Base-by-base conservation (phyloP, 2,888 invertebrate species). In the Parthenolecanium corni region DNA sequence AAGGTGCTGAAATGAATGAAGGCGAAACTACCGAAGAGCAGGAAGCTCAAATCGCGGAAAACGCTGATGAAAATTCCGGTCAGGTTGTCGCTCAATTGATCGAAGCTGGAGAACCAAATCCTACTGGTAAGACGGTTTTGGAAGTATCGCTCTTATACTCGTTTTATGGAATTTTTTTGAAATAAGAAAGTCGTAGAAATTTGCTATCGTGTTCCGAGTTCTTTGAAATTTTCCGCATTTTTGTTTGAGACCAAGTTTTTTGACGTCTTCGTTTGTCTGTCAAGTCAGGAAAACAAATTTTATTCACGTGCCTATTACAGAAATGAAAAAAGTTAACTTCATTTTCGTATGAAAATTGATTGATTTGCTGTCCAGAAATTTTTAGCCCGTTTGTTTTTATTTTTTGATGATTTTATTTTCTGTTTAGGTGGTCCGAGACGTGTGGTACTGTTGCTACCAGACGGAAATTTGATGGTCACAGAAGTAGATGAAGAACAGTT, bases 401-500 rank as follows among this genome's bases (percentile, higher is more conserved):
- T 31, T 31, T 31, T 31, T 9, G 5, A 31, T 31, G 9, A 6
- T 31, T 31, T 31, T 31, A 31, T 31, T 31, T 31, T 9, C 9
- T 9, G 31, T 31, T 31, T 31, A 61, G 89, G 87, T 72, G 89
- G 89, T 64, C 88, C 87, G 20, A 79, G 89, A 70, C 82, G 87
- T 72, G 89, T 89, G 20, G 87, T 89, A 6, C 77, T 89, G n/a
- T 76, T 89, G 70, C 76, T 89, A 68, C 89, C 89, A 9, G 89
- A 89, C 72, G 89, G 89, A 66, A 87, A 85, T 70, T 79, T 89
- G 65, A 88, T 89, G 78, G 86, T 89, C 82, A 89, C 89, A 5
- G 88, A 89, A 74, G 83, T 90, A 66, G 86, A 89, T 69, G 88
- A 86, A 70, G 89, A 89, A 70, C 89, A 90, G 71, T 89, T 84